These are phyloP conservation scores for Lochmaea crataegi DNA, from an alignment of 2,888 invertebrate species.

Conservation along the genomic window DNA sequence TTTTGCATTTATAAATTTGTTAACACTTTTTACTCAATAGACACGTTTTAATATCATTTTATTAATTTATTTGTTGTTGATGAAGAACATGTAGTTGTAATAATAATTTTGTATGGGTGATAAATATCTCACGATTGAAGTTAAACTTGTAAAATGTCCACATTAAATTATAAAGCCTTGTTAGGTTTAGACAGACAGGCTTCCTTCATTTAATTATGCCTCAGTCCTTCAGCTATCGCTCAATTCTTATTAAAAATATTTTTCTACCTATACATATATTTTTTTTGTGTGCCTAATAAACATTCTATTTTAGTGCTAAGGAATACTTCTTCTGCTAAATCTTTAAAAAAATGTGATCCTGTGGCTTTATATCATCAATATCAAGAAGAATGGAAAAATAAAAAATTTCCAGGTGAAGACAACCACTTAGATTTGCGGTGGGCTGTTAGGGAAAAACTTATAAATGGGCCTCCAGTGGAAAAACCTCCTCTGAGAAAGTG, in stretches of 20 bases:
- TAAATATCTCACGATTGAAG: too few species aligned
- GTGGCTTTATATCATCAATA: conserved; percentile 83
- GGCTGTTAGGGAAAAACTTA: conserved; percentile 77
- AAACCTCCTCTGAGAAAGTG: conserved; percentile 27
- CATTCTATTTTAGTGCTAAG: conserved; percentile 69
- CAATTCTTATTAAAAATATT: too few species aligned
- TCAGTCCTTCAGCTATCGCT: too few species aligned
- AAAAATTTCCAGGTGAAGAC: conserved; percentile 81
- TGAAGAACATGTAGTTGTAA: too few species aligned
- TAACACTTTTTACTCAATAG: background rate
- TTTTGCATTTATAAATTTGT: background rate
- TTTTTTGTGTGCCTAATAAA: background rate
- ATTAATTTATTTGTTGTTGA: too few species aligned
- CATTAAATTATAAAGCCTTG: too few species aligned
- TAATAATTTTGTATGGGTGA: too few species aligned
- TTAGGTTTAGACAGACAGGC: too few species aligned
- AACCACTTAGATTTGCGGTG: conserved; percentile 75
- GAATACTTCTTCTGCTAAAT: conserved; percentile 58
- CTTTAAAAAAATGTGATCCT: conserved; percentile 72
- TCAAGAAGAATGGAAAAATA: conserved; percentile 78
- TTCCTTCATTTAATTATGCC: too few species aligned
- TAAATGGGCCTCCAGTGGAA: conserved; percentile 63
- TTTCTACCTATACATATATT: too few species aligned
- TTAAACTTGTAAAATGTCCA: too few species aligned
- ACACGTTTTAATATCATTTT: too few species aligned